Base-by-base conservation (phyloP, 2,888 invertebrate species). In the Stegophylla sp. region DNA sequence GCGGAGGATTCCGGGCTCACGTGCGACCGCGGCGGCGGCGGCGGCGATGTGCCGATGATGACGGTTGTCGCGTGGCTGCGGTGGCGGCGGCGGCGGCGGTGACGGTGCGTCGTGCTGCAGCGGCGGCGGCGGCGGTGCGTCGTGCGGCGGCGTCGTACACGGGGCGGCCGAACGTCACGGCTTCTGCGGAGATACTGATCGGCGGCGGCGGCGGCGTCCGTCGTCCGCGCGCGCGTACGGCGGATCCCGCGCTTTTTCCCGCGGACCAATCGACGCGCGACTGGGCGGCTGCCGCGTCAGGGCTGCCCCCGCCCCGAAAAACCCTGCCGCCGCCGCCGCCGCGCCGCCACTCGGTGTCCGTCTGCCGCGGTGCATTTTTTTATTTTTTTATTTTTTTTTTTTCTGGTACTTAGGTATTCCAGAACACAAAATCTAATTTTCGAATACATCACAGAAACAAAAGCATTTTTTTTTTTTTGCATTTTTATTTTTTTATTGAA, bases 231-330 rank as follows among this genome's bases (percentile, higher is more conserved):
- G 59, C 77, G 71, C 77, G 71, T 79, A 61, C 61, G 69, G 59
- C 34, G 9, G 5, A 51, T 79, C 79, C 79, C 79, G 79, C 79
- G 79, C 79, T 79, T 79, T 79, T 79, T 79, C 59, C 34, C 41
- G n/a, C 51, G 79, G 76, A 69, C 79, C 79, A 79, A 79, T 79
- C 79, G 71, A n/a, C 67, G 41, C 41, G 48, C 61, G 34, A 41
- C n/a, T 79, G 79, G 79, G 79, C 79, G 79, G 79, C 71, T 45
- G 66, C 48, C 48, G 72, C 41, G 45, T 20, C 28, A 69, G 67
- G 59, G 77, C 69, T 51, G 79, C 79, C 79, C 79, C 77, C 79
- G 67, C 77, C 77, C 67, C 77, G 53, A 56, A 45, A 53, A 26
- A 56, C 67, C 77, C 79, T 76, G 23, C 34, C 63, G 17, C 56